Base-by-base conservation (phyloP, 1,140 invertebrate species). In the Zaprionus taronus region DNA sequence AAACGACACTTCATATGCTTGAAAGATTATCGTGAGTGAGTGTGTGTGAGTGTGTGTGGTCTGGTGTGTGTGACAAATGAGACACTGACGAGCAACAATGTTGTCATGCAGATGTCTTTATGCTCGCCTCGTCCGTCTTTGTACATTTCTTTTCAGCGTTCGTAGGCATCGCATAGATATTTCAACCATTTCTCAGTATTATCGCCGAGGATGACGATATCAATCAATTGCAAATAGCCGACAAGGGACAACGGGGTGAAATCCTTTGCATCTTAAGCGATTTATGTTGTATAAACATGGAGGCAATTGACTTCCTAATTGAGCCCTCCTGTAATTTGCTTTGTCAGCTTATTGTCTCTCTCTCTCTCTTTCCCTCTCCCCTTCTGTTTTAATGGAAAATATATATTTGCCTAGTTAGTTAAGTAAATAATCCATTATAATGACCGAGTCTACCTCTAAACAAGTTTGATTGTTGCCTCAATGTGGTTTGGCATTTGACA, bases 81-180 rank as follows among this genome's bases (percentile, higher is more conserved):
- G 65, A 77, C 81, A 83, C 77, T 83, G 81, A 83, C 81, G 81
- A 80, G 81, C 81, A 72, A 70, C 83, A 78, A 72, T 77, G 73
- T 77, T 86, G 83, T 83, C 83, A 86, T 80, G 83, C 69, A 80
- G 60, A 89, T 89, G 78, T 84, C 77, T 89, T 78, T 71, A 82
- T 83, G 77, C 55, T 70, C 14, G 6, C 22, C 24, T 31, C 4
- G 15, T 56, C 38, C 22, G 44, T 14, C 49, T 34, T 24, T 55
- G 36, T 63, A 51, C 20, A 51, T 63, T 17, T 31, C 36, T 36
- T 31, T 44, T 17, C 24, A 22, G 49, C 24, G 9, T 34, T 34
- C 47, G 11, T 49, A 56, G 63, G 49, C 51, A 53, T 41, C 38
- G 2, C 38, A 15, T 41, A n/a, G 14, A 41, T 15, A n/a, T 41